These are phyloP conservation scores for Caenorhabditis plicata DNA, from an alignment of 2,888 invertebrate species.

Conservation along the genomic window DNA sequence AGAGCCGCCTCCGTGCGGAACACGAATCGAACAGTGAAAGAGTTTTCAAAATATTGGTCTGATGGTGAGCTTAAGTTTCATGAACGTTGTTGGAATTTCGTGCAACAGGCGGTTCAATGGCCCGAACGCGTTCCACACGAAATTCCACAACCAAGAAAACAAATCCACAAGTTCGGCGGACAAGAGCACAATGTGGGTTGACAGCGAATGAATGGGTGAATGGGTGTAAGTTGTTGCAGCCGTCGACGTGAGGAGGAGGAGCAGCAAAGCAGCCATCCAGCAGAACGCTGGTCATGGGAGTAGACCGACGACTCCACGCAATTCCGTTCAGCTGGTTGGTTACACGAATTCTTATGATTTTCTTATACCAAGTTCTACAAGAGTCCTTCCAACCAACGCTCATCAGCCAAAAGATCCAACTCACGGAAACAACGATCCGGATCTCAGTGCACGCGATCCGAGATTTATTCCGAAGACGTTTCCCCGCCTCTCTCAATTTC, in stretches of 20 bases:
- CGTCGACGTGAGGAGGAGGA: conserved; percentile 12
- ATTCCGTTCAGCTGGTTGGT: no score
- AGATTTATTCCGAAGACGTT: not conserved
- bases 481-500: not conserved
- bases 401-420: no score
- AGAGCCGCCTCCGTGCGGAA: conserved; percentile 31
- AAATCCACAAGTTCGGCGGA: not conserved
- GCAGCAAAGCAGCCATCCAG: no score
- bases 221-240: conserved; percentile 11
- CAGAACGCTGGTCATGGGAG: no score
- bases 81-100: not conserved
- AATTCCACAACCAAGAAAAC: conserved; percentile 9
- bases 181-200: conserved; percentile 18
- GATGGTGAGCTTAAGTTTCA: conserved; percentile 15
- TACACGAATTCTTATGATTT: no score
- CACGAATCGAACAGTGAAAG: conserved; percentile 36
- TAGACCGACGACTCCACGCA: no score
- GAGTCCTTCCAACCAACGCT: no score
- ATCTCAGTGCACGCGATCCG: not conserved
- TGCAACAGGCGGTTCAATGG: conserved; percentile 15
- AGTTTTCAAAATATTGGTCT: conserved; percentile 39
- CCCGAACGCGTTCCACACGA: conserved; percentile 12
- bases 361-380: no score
- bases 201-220: not conserved
- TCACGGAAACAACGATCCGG: not conserved